Percentiles rank a stretch among this genome's conserved stretches.
phyloP scores from a whole-genome alignment of 2,888 invertebrate genomes.

The Thereva unica region DNA sequence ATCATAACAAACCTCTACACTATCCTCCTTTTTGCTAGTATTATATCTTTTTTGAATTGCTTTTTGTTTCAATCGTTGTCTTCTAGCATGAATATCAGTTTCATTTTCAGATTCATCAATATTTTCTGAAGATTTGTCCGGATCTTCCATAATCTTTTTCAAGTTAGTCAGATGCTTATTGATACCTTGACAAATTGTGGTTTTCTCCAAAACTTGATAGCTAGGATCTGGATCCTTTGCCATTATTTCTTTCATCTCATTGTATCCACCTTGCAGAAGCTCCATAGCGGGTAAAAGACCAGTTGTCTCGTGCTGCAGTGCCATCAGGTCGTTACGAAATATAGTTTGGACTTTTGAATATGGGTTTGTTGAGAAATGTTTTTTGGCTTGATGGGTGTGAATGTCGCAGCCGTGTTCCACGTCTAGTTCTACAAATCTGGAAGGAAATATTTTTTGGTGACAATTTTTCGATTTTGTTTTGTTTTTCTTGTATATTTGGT shows the following conservation, averaged over 20 bases:
- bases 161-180: not conserved
- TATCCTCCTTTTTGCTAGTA: too few species aligned
- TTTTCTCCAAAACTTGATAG: not conserved
- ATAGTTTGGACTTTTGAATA: not conserved
- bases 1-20: not conserved
- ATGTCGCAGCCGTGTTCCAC: too few species aligned
- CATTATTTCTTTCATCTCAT: conserved; percentile 41
- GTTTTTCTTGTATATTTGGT: too few species aligned
- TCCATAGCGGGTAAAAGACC: conserved; percentile 32
- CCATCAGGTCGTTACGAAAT: conserved; percentile 10
- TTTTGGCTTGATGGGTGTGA: too few species aligned
- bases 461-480: too few species aligned
- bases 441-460: not conserved
- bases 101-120: not conserved
- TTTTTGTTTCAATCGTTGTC: conserved; percentile 1
- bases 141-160: too few species aligned
- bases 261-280: conserved; percentile 40
- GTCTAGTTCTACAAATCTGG: not conserved
- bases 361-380: too few species aligned
- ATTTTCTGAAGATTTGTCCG: too few species aligned
- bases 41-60: not conserved
- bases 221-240: conserved; percentile 2
- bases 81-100: not conserved
- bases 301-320: conserved; percentile 5
- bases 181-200: not conserved